Percentiles rank a stretch among this genome's conserved stretches.
Evolutionary conservation across 2,113 vertebrate species (phyloP).

Genomic region (Mobula birostris): DNA sequence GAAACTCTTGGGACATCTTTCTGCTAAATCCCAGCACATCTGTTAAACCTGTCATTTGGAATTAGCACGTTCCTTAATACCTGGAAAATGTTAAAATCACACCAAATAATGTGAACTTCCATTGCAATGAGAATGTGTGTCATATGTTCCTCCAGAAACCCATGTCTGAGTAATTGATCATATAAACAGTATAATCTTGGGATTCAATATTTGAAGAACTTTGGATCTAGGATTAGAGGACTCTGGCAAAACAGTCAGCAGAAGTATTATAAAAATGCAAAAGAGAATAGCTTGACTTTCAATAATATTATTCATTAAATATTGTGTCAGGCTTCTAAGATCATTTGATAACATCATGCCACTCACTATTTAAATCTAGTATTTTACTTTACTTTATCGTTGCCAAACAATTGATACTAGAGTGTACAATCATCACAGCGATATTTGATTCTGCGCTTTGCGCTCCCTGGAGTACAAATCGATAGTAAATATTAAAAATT

Average conservation of each 20-base stretch:
- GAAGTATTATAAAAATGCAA: not conserved
- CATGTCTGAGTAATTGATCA: not conserved
- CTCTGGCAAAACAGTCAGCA: not conserved
- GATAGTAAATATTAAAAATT: no score
- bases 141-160: not conserved
- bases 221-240: not conserved
- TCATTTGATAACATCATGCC: not conserved
- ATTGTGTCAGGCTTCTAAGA: not conserved
- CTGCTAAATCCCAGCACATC: slow-evolving; percentile 12
- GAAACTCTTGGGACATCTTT: slow-evolving; percentile 30
- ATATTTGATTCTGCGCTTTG: no score
- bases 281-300: not conserved
- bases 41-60: slow-evolving; percentile 24
- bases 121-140: not conserved
- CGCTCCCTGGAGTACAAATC: no score
- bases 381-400: no score
- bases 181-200: not conserved
- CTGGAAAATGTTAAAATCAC: slow-evolving; percentile 19
- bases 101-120: not conserved
- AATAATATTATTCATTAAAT: not conserved
- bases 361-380: not conserved
- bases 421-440: no score
- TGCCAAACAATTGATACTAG: no score
- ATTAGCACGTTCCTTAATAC: slow-evolving; percentile 29
- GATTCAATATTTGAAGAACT: not conserved